These are phyloP conservation scores for Nomia melanderi DNA, from an alignment of 1,140 invertebrate genomes.

Conservation along the genomic window DNA sequence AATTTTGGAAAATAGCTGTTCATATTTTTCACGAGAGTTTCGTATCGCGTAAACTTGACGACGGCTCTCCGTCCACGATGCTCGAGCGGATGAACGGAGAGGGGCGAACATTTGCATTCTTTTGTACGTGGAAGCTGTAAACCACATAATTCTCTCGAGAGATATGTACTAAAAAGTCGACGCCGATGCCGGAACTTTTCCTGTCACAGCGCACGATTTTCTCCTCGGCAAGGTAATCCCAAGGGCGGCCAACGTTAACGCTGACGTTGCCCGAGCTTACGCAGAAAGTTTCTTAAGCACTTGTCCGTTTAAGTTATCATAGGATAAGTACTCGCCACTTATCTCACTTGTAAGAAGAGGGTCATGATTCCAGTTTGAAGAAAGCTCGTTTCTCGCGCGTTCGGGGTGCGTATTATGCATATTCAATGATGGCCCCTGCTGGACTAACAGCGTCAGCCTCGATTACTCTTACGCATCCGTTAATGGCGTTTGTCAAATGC, in stretches of 20 bases:
- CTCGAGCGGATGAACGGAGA: neutral
- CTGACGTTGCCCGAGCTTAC: slow-evolving; percentile 52
- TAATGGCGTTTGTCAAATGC: no score
- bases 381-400: neutral
- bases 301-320: slow-evolving; percentile 61
- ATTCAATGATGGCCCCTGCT: neutral
- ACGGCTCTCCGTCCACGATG: neutral
- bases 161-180: slow-evolving; percentile 48
- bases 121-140: neutral
- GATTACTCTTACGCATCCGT: neutral
- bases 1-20: no score
- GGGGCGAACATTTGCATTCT: no score
- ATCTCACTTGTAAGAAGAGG: slow-evolving; percentile 10
- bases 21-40: no score
- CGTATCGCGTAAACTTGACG: no score
- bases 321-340: slow-evolving; percentile 32
- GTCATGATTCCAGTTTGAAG: neutral
- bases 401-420: neutral
- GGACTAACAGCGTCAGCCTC: neutral
- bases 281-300: slow-evolving; percentile 53
- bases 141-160: slow-evolving; percentile 6
- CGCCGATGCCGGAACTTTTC: slow-evolving; percentile 45
- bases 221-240: slow-evolving; percentile 44
- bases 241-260: slow-evolving; percentile 30
- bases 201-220: slow-evolving; percentile 33